Evolutionary conservation across 1,140 invertebrate species (phyloP), one percentile per base, ranked within the genome.

Genomic region (Drosophila tropicalis): DNA sequence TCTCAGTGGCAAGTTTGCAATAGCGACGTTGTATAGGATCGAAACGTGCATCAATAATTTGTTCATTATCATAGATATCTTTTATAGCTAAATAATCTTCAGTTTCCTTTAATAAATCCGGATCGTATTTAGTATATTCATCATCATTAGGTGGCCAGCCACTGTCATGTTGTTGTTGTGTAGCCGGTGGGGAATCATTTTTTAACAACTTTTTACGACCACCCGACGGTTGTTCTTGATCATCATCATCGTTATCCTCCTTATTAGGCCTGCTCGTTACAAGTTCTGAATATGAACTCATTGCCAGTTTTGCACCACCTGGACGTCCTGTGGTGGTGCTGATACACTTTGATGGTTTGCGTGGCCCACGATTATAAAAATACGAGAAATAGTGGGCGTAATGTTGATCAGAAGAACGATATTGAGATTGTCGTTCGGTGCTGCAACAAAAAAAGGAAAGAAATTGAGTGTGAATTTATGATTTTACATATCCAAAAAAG

Each of bases 301-400:
- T 87, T 89, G 75, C 75, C 70, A 76, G 41, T 81, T 90, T 76
- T 29, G 65, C 73, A 40, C 41, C 72, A 47, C 36, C 54, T 41
- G 62, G 29, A 19, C 56, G n/a, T 44, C 3, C 69, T 29, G 64
- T 44, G 36, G 67, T n/a, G 36, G 29, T 29, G 15, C 10, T 10
- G 12, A 10, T 13, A 13, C 36, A 15, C 19, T 85, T 90, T 7
- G 71, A 39, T 4, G 56, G 32, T 44, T 85, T 81, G 17, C 72
- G 69, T 40, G 65, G 55, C 19, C 70, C 77, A 55, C 82, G 87
- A 19, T 90, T 90, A 57, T 90, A 90, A 69, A 90, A 90, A 63
- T 90, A 90, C 15, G 87, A 90, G 57, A 89, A 90, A 75, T 90
- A 90, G 22, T 90, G 87, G 19, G 90, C 80, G 68, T 90, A 90